Conservation (phyloP, 2,113 vertebrate species). For the Alaudala cheleensis region DNA sequence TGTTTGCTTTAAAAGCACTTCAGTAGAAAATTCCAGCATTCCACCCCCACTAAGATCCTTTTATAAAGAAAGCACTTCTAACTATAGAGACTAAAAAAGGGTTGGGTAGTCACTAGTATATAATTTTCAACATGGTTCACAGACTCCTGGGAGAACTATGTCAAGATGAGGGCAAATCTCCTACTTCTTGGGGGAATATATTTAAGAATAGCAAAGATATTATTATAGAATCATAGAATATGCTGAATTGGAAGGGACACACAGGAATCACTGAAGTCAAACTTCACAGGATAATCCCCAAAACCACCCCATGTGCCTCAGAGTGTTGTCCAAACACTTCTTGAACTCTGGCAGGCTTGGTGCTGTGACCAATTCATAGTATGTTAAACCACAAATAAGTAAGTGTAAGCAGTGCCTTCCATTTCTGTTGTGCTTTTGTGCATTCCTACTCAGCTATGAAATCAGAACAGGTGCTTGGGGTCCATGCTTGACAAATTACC, state of each 20-base stretch:
- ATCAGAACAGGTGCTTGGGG: neutral
- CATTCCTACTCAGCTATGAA: neutral
- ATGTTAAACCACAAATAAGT: neutral
- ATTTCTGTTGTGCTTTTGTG: neutral
- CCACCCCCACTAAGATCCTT: neutral
- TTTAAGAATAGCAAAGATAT: neutral
- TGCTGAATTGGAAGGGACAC: neutral
- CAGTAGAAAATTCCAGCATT: constrained; percentile 32
- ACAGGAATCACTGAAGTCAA: neutral
- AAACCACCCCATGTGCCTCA: neutral
- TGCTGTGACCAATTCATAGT: neutral
- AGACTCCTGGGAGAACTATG: neutral
- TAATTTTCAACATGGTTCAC: neutral
- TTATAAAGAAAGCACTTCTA: neutral
- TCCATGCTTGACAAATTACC: neutral
- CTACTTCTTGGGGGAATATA: neutral
- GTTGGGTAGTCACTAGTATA: neutral
- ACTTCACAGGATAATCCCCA: neutral
- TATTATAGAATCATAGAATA: neutral
- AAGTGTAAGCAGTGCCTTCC: neutral
- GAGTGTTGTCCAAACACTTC: neutral
- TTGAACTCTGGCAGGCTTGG: neutral
- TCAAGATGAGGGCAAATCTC: neutral
- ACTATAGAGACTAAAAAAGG: neutral
- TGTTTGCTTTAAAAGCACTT: constrained; percentile 43